These are phyloP conservation scores for Aplysia californica DNA, from an alignment of 1,140 invertebrate species.

Conservation along the genomic window DNA sequence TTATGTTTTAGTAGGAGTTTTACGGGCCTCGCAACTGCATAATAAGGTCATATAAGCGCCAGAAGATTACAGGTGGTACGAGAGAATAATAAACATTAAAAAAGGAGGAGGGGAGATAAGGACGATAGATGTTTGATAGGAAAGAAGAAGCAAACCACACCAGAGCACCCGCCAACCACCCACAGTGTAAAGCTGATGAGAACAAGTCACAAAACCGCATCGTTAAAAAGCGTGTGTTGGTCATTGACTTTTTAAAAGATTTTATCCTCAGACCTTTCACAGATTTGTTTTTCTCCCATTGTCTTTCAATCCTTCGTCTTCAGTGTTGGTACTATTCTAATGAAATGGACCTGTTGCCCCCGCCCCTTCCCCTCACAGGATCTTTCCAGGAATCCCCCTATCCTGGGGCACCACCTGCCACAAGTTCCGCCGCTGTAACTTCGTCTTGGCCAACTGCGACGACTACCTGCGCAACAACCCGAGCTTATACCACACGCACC, in stretches of 20 bases:
- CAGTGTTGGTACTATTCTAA: not conserved
- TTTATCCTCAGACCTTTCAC: not conserved
- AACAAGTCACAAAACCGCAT: too few species aligned
- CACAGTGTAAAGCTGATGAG: too few species aligned
- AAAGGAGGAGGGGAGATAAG: too few species aligned
- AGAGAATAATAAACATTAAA: too few species aligned
- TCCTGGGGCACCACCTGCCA: not conserved
- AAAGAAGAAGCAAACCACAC: too few species aligned
- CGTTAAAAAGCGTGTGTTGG: too few species aligned
- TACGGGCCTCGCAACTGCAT: too few species aligned
- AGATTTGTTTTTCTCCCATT: not conserved
- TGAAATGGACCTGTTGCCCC: not conserved
- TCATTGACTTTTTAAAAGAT: conserved; percentile 4
- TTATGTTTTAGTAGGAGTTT: too few species aligned
- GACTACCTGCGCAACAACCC: not conserved
- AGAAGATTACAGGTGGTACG: too few species aligned
- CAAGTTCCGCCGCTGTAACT: conserved; percentile 19
- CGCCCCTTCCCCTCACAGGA: not conserved
- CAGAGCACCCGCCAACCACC: too few species aligned
- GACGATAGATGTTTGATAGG: too few species aligned
- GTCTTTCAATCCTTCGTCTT: not conserved
- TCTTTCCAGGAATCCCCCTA: not conserved
- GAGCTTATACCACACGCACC: not conserved
- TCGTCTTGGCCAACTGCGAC: not conserved
- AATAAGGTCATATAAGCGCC: too few species aligned